phyloP scores from a whole-genome alignment of 2,113 vertebrate genomes.

The Hemiprocne comata region DNA sequence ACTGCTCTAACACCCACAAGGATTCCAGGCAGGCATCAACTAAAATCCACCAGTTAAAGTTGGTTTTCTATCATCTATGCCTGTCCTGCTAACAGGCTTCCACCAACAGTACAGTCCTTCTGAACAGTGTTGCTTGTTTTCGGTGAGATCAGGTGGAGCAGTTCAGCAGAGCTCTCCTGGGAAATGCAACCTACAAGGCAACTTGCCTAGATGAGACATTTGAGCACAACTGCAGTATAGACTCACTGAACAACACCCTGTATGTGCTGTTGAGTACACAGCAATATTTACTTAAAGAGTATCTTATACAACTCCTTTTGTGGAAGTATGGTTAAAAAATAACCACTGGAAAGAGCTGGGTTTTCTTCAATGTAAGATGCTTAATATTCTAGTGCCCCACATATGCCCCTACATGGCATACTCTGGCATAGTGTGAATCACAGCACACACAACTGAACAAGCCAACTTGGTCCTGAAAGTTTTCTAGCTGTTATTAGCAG shows the following conservation, averaged over 20 bases:
- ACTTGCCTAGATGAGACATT: accelerated
- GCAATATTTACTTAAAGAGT: background rate
- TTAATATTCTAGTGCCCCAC: background rate
- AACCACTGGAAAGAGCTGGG: background rate
- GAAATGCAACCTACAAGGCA: background rate
- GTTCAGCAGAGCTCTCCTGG: background rate
- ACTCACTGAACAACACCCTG: accelerated
- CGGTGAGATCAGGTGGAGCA: background rate
- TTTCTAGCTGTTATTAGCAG: background rate
- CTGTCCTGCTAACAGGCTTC: background rate
- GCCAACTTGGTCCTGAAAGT: background rate
- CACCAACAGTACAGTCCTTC: background rate
- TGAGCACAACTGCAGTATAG: background rate
- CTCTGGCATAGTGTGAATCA: background rate
- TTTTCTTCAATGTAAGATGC: background rate
- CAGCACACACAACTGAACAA: background rate
- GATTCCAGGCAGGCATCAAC: background rate
- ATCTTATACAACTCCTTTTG: background rate
- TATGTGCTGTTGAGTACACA: too few species aligned
- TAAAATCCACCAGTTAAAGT: background rate
- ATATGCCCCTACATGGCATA: background rate
- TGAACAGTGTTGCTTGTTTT: background rate
- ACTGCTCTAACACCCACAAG: background rate
- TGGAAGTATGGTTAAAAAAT: background rate
- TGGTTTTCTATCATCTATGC: background rate